A percentile compares a stretch with the other conserved stretches of the same genome.
Conservation (phyloP, 2,113 vertebrate species). For the Hypanus sabinus region DNA sequence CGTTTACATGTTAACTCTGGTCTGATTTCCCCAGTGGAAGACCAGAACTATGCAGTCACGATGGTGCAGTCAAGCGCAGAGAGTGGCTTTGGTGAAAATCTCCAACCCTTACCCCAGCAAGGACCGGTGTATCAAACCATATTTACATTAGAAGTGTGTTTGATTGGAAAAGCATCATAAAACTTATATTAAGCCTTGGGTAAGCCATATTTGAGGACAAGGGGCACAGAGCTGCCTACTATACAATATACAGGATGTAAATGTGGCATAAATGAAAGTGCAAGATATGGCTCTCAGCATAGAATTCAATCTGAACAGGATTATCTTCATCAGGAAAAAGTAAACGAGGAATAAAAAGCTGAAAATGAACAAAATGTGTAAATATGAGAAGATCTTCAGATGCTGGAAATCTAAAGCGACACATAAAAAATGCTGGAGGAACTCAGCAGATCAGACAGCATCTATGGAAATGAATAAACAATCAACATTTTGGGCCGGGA, state of each 20-base stretch:
- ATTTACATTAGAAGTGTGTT: neutral
- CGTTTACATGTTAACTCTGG: neutral
- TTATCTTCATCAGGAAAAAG: neutral
- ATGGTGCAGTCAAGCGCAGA: neutral
- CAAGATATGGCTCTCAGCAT: too few species aligned
- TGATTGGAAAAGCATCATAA: neutral
- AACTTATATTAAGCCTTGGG: neutral
- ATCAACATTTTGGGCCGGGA: too few species aligned
- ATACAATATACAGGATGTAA: neutral
- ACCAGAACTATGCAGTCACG: neutral
- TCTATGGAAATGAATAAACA: too few species aligned
- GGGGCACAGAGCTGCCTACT: neutral
- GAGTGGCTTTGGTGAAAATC: neutral
- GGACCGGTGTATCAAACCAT: neutral
- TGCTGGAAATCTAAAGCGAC: too few species aligned
- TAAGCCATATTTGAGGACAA: too few species aligned
- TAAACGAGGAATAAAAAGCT: too few species aligned
- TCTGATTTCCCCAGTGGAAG: slow-evolving; percentile 19
- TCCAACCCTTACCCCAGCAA: neutral
- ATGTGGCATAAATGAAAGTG: neutral
- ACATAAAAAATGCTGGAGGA: too few species aligned
- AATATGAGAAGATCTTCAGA: too few species aligned
- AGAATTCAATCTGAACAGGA: neutral
- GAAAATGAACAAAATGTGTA: neutral
- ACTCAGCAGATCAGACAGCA: too few species aligned